Evolutionary conservation across 2,888 invertebrate species (phyloP).

Genomic region (Sinotaia quadrata): DNA sequence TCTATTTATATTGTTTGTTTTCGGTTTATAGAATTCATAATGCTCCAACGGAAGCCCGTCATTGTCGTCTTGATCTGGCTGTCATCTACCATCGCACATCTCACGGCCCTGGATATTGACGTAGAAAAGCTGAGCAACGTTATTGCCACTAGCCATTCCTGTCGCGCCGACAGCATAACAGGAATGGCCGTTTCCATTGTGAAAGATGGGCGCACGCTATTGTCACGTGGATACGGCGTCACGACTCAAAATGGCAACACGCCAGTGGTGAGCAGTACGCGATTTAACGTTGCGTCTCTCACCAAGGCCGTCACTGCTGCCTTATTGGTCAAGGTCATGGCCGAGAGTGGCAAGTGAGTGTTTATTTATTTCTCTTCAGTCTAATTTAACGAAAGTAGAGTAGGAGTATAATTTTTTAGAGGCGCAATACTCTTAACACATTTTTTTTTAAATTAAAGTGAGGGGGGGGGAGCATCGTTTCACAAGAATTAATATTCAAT

Average conservation of each 20-base stretch:
- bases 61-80: too few relatives aligned
- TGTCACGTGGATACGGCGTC: conserved; percentile 32
- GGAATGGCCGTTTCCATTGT: conserved; percentile 33
- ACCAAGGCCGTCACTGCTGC: conserved; percentile 34
- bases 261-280: conserved; percentile 21
- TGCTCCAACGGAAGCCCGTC: too few relatives aligned
- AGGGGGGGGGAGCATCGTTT: too few relatives aligned
- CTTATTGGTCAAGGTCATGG: conserved; percentile 31
- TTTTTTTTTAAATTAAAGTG: too few relatives aligned
- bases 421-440: too few relatives aligned
- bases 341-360: conserved; percentile 25
- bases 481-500: too few relatives aligned
- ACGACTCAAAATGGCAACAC: conserved; percentile 19
- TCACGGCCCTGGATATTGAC: neutral
- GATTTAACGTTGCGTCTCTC: conserved; percentile 28
- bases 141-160: conserved; percentile 17
- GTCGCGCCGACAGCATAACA: conserved; percentile 22
- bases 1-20: too few relatives aligned
- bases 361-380: neutral
- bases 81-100: neutral
- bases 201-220: conserved; percentile 19
- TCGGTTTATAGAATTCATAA: too few relatives aligned
- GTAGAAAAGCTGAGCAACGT: neutral
- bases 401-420: too few relatives aligned
- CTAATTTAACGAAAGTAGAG: too few relatives aligned